Evolutionary conservation across 2,888 invertebrate species (phyloP).

Genomic region (Drosophila putrida): DNA sequence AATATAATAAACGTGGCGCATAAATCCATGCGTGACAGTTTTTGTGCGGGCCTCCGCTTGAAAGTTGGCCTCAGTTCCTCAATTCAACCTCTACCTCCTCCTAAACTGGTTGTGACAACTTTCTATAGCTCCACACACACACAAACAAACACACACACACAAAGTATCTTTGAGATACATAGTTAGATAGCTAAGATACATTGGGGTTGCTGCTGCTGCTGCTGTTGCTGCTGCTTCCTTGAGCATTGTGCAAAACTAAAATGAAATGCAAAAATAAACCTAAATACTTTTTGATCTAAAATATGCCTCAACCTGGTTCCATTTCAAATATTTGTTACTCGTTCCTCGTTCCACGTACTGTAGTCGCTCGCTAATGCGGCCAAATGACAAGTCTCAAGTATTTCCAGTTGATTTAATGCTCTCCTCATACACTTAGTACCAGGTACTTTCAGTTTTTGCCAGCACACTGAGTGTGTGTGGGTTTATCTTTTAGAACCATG

Average conservation of each 20-base stretch:
- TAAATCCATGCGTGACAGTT: conserved; percentile 78
- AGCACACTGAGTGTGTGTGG: conserved; percentile 16
- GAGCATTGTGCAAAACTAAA: conserved; percentile 53
- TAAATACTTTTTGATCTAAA: conserved; percentile 65
- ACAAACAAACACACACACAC: conserved; percentile 21
- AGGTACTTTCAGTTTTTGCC: conserved; percentile 43
- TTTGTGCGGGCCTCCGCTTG: conserved; percentile 60
- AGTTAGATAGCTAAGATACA: conserved; percentile 38
- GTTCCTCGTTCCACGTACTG: not conserved
- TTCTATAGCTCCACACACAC: conserved; percentile 59
- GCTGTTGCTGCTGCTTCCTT: conserved; percentile 68
- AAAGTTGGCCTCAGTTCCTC: conserved; percentile 50
- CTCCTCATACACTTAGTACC: conserved; percentile 27
- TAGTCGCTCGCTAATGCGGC: conserved; percentile 44
- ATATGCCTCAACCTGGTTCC: conserved; percentile 75
- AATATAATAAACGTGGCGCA: conserved; percentile 79
- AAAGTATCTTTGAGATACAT: conserved; percentile 32
- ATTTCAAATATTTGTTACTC: conserved; percentile 28
- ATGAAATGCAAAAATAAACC: conserved; percentile 69
- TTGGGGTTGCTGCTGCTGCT: conserved; percentile 39
- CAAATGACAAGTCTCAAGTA: conserved; percentile 58
- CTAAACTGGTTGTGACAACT: conserved; percentile 80
- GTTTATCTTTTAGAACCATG: conserved; percentile 52
- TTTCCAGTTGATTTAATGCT: conserved; percentile 71
- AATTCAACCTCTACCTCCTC: not conserved